Evolutionary conservation across 1,140 invertebrate species (phyloP), one percentile per base, ranked within the genome.

Genomic region (Heliconius hermathena): DNA sequence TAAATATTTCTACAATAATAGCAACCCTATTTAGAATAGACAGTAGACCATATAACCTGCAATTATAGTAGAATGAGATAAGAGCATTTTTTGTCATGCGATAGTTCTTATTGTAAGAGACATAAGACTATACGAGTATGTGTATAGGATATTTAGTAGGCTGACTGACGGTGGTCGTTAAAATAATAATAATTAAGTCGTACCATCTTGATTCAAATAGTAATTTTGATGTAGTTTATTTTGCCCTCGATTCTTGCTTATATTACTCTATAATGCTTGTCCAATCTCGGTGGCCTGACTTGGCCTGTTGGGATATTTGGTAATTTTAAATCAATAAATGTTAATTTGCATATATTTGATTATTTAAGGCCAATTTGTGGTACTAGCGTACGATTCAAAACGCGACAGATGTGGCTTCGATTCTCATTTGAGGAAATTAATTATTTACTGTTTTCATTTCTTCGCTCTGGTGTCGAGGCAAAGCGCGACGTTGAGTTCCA

Each of bases 141-240:
- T 36, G 9, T 26, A 66, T 41, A 41, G 46, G 54, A 76, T 26
- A 20, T 76, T 52, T 49, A 66, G 72, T 66, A n/a, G 41, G 73
- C 74, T 81, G 77, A 81, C 83, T 80, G 77, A 81, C 83, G 74
- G 87, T 86, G 82, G 83, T 85, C 80, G 73, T 76, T 71, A 77
- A 87, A 90, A 89, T 90, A 89, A 91, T 86, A 90, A 91, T 91
- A 90, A 91, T 91, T 89, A 91, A 88, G 86, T 77, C 73, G 81
- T 85, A 81, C 81, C 74, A 83, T 82, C 82, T 84, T 81, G 82
- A 41, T 66, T 81, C 86, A 82, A 85, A 86, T 84, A 83, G 79
- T 82, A 83, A 88, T 87, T 81, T 83, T 79, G 46, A 75, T 70
- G 70, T 81, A 82, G 81, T 78, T 82, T 82, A 85, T 84, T 86